A percentile compares a stretch with the other conserved stretches of the same genome.
phyloP scores from a whole-genome alignment of 1,140 invertebrate genomes.

The Sycobia sp. region DNA sequence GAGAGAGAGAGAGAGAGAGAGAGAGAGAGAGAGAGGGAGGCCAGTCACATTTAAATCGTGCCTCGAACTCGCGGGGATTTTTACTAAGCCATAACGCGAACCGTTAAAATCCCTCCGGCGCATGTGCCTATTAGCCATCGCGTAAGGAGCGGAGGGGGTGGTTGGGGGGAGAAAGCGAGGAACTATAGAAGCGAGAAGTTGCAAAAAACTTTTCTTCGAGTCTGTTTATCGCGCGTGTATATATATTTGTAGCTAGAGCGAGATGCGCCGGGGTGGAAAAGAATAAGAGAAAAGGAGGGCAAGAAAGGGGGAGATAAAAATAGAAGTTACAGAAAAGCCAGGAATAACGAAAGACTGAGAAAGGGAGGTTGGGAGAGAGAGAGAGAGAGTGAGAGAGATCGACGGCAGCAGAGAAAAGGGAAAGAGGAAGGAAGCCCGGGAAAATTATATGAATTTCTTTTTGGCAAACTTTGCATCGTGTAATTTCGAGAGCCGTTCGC shows the following conservation, averaged over 20 bases:
- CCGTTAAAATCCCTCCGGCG: constrained; percentile 1
- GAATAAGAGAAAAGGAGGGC: constrained; percentile 7
- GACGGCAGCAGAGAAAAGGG: neutral
- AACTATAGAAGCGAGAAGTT: neutral
- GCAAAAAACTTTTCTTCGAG: constrained; percentile 20
- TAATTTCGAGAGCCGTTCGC: constrained; percentile 26
- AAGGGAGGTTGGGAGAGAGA: too few species aligned
- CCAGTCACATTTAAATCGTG: neutral
- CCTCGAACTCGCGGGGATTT: neutral
- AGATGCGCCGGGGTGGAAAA: constrained; percentile 1
- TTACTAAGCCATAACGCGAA: neutral
- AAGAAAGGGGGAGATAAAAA: too few species aligned
- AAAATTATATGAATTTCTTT: constrained; percentile 37
- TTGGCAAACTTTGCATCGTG: constrained; percentile 33
- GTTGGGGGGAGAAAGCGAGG: too few species aligned
- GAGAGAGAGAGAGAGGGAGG: too few species aligned
- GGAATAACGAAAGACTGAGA: too few species aligned
- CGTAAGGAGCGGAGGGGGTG: too few species aligned
- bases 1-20: too few species aligned
- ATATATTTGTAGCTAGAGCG: constrained; percentile 13
- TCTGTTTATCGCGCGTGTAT: constrained; percentile 22
- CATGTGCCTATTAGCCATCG: constrained; percentile 3
- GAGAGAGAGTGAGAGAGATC: too few species aligned
- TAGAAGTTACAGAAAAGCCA: too few species aligned
- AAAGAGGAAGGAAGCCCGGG: neutral